Conservation (phyloP, 1,140 invertebrate genomes). For the Bradynema listronoti region DNA sequence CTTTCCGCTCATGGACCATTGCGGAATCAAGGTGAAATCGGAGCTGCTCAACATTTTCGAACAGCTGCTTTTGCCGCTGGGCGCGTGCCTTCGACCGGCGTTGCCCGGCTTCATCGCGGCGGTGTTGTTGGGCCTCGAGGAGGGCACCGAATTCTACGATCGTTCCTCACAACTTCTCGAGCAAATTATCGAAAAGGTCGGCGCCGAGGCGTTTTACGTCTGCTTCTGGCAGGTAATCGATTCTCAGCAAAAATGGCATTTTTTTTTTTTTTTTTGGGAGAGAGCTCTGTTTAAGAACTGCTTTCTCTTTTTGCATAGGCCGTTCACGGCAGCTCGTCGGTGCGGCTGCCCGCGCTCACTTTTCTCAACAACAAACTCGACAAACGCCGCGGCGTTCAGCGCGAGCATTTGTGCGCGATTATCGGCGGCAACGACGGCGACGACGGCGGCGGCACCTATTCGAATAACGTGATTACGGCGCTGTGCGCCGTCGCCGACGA, state of each 20-base stretch:
- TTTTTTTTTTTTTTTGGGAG: conserved; percentile 10
- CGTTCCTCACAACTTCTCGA: conserved; percentile 73
- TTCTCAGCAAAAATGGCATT: no score
- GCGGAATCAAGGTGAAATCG: conserved; percentile 76
- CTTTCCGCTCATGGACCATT: conserved; percentile 79
- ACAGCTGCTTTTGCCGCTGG: conserved; percentile 79
- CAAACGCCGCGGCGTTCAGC: conserved; percentile 64
- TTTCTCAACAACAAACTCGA: conserved; percentile 77
- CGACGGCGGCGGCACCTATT: neutral
- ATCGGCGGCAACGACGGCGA: conserved; percentile 62
- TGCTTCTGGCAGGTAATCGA: conserved; percentile 72
- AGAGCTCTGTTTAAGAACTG: no score
- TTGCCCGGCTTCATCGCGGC: conserved; percentile 79
- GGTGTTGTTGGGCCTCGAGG: conserved; percentile 77
- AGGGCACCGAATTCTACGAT: conserved; percentile 81
- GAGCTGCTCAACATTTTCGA: conserved; percentile 79
- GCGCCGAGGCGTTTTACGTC: conserved; percentile 73
- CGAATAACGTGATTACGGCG: conserved; percentile 68
- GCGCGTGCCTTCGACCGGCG: conserved; percentile 72
- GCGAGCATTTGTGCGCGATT: conserved; percentile 76
- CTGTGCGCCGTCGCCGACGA: conserved; percentile 60
- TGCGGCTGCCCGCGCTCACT: conserved; percentile 75
- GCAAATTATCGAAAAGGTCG: conserved; percentile 74
- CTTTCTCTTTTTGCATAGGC: no score
- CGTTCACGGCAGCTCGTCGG: conserved; percentile 72